Evolutionary conservation across 2,113 vertebrate species (phyloP), one percentile per base, ranked within the genome.

Genomic region (Gracilinanus agilis): DNA sequence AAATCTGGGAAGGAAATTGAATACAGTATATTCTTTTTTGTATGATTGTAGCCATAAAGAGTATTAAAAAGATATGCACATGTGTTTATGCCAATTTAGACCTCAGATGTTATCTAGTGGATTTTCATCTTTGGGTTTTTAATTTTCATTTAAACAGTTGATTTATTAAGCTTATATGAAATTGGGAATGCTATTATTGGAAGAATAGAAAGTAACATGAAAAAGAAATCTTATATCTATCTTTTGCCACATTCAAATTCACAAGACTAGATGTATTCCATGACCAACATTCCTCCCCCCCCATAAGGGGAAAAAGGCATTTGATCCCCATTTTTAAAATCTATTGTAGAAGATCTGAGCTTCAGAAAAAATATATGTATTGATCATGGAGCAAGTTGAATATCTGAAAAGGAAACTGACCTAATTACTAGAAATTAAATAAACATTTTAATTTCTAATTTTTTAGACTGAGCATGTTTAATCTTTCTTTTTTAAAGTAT

Each of bases 1-100:
- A 95, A 96, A 94, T 95, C 55, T 94, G 91, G 96, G 93, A 96
- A 92, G 93, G 75, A 92, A 96, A 95, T 75, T 93, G 94, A 96
- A 61, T 92, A 53, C 93, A 88, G 53, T 88, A 91, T 94, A 61
- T 92, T 91, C 54, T 93, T 91, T 49, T 95, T 93, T 91, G 88
- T 94, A 91, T 56, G 54, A 67, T 96, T 93, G 56, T 53, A 95
- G 92, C 92, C 53, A 24, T 34, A 88, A 93, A 75, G 92, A 44
- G 8, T 90, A 29, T 53, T 83, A 8, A 91, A 88, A 95, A 95
- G 95, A 90, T 93, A 88, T 90, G 55, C 88, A 21, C 40, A 5
- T 54, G 92, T 54, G 61, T 53, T 0, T 54, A 90, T 94, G 55
- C n/a, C 67, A 29, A 55, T 54, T 55, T 95, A 44, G 88, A 88